Evolutionary conservation across 2,888 invertebrate genomes (phyloP), one percentile per base, ranked within the genome.

Genomic region (Leucozona laternaria): DNA sequence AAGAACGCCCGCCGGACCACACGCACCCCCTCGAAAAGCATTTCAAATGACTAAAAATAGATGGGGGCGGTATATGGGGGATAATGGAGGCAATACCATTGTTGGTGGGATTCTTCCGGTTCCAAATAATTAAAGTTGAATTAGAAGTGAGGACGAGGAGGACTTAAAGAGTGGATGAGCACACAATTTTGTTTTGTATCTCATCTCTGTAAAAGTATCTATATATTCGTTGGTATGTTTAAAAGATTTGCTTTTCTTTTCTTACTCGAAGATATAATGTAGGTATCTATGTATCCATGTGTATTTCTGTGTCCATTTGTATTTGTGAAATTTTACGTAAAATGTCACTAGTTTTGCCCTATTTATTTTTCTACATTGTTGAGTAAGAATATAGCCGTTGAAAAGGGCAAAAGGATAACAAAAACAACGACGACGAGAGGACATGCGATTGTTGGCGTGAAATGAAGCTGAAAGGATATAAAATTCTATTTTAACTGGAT

Each of bases 111-210:
- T 73, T 78, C 68, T 78, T 72, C 58, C 60, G 71, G 72, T 83
- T 78, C 78, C 73, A 83, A 78, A 83, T 83, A 83, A 83, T 83
- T 78, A 83, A 83, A 83, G 78, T 73, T 72, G 73, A 78, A 83
- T 83, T 62, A 83, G 82, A 78, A 73, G 82, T 78, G n/a, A n/a
- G n/a, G n/a, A n/a, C n/a, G n/a, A n/a, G 66, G 66, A 31, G 66
- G 58, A 78, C 45, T 78, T 72, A 62, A 83, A 25, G 60, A 25
- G 60, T 68, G 78, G 60, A 73, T 66, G 60, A 78, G 71, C 57
- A 64, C 70, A 77, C 71, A 64, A 70, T 70, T 80, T 68, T 34
- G 31, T 37, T 60, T 68, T 31, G 58, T 64, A 64, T 73, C 55
- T 57, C 68, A 64, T 73, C 55, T 57, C 68, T 75, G 37, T 31